Evolutionary conservation across 1,140 invertebrate species (phyloP).

Genomic region (Neodiprion virginianus): DNA sequence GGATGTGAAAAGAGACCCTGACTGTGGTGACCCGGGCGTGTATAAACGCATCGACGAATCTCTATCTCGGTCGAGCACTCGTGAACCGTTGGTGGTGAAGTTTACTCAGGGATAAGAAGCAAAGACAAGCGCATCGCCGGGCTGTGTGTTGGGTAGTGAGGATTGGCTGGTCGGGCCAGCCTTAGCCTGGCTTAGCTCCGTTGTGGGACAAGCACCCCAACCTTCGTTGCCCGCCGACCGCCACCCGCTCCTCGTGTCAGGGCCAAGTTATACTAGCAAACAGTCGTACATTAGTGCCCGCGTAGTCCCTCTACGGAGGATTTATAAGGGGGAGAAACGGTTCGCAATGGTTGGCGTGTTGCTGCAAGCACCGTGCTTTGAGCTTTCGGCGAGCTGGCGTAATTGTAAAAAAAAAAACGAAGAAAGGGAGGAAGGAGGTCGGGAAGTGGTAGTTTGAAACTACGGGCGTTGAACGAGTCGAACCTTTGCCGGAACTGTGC

Average conservation of each 20-base stretch:
- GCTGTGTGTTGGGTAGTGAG: constrained; percentile 53
- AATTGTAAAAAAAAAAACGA: neutral
- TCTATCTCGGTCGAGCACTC: constrained; percentile 35
- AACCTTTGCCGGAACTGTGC: too few relatives aligned
- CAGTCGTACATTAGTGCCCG: constrained; percentile 63
- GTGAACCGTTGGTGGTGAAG: constrained; percentile 36
- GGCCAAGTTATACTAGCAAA: constrained; percentile 63
- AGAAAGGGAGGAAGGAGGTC: too few relatives aligned
- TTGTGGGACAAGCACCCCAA: neutral
- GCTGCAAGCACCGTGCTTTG: neutral
- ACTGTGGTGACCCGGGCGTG: neutral
- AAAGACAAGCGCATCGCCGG: constrained; percentile 50
- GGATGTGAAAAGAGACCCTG: constrained; percentile 27
- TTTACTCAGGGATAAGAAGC: constrained; percentile 58
- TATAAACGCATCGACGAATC: constrained; percentile 59
- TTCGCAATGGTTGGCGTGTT: neutral
- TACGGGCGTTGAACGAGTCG: too few relatives aligned
- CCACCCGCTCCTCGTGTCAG: constrained; percentile 58
- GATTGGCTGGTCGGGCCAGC: constrained; percentile 59
- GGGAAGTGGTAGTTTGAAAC: too few relatives aligned
- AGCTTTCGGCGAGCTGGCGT: neutral
- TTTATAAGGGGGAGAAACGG: constrained; percentile 53
- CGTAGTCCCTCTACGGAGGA: constrained; percentile 56
- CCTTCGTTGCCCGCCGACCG: constrained; percentile 43
- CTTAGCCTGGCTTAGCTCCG: constrained; percentile 59